Evolutionary conservation across 2,113 vertebrate species (phyloP).

Genomic region (Stigmatopora nigra): DNA sequence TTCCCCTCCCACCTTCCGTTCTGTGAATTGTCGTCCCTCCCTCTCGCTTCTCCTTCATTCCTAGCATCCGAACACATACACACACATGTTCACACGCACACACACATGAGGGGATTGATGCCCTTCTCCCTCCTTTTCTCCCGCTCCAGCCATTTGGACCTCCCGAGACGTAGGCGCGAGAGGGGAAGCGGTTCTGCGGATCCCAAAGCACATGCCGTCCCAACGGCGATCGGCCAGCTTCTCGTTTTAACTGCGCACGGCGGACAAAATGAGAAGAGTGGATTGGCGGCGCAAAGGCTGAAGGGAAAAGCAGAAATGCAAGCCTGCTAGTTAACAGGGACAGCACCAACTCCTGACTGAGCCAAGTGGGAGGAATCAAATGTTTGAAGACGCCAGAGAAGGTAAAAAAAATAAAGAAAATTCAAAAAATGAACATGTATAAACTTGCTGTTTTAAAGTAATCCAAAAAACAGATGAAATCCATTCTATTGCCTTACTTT

Average conservation of each 20-base stretch:
- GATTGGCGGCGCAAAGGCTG: slow-evolving; percentile 32
- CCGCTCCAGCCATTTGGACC: slow-evolving; percentile 41
- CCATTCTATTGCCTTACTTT: slow-evolving; percentile 5
- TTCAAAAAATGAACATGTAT: neutral
- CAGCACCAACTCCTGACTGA: slow-evolving; percentile 44
- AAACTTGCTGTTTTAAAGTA: slow-evolving; percentile 8
- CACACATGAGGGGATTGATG: slow-evolving; percentile 53
- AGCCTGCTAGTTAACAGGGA: slow-evolving; percentile 49
- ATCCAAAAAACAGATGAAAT: slow-evolving; percentile 11
- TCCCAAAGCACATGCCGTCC: slow-evolving; percentile 40
- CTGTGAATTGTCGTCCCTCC: slow-evolving; percentile 52
- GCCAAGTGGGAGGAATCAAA: slow-evolving; percentile 49
- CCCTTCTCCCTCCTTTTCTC: slow-evolving; percentile 47
- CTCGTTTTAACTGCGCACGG: slow-evolving; percentile 12
- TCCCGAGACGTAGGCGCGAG: slow-evolving; percentile 45
- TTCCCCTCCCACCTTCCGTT: slow-evolving; percentile 59
- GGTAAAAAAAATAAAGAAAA: slow-evolving; percentile 48
- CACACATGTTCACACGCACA: slow-evolving; percentile 24
- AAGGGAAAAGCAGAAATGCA: slow-evolving; percentile 57
- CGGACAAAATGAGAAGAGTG: slow-evolving; percentile 41
- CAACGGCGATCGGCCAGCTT: slow-evolving; percentile 27
- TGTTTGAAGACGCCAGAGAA: slow-evolving; percentile 50
- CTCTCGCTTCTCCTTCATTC: slow-evolving; percentile 54
- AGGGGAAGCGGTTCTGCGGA: slow-evolving; percentile 50
- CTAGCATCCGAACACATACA: slow-evolving; percentile 42